phyloP scores from a whole-genome alignment of 2,113 vertebrate species.

The Motacilla alba region DNA sequence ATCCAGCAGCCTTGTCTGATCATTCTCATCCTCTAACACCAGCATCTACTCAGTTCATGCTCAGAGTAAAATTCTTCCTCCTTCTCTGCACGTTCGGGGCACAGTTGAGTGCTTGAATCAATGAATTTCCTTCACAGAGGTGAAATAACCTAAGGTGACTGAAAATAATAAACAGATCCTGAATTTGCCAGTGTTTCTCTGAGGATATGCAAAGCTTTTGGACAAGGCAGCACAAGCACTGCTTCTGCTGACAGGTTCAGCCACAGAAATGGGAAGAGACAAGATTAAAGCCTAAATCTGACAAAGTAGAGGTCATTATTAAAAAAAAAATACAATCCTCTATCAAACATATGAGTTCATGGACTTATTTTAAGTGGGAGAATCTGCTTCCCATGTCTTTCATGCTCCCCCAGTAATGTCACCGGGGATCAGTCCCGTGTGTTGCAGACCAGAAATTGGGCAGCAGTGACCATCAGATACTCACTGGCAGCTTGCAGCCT shows the following conservation, averaged over 20 bases:
- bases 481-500: slow-evolving; percentile 87
- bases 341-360: neutral
- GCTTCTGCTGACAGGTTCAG: neutral
- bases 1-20: neutral
- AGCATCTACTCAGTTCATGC: neutral
- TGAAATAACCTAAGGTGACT: neutral
- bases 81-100: neutral
- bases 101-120: neutral
- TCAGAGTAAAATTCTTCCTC: neutral
- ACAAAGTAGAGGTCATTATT: neutral
- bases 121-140: neutral
- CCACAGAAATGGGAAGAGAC: neutral
- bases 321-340: neutral
- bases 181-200: neutral
- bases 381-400: neutral
- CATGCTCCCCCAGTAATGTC: neutral
- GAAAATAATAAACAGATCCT: neutral
- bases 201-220: neutral
- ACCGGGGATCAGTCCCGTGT: neutral
- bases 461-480: slow-evolving; percentile 23
- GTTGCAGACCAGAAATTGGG: neutral
- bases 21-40: neutral
- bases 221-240: neutral
- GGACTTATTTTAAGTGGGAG: neutral
- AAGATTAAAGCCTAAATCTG: neutral